Base-by-base conservation (phyloP, 2,888 invertebrate genomes). In the Orchesellides sinensis region DNA sequence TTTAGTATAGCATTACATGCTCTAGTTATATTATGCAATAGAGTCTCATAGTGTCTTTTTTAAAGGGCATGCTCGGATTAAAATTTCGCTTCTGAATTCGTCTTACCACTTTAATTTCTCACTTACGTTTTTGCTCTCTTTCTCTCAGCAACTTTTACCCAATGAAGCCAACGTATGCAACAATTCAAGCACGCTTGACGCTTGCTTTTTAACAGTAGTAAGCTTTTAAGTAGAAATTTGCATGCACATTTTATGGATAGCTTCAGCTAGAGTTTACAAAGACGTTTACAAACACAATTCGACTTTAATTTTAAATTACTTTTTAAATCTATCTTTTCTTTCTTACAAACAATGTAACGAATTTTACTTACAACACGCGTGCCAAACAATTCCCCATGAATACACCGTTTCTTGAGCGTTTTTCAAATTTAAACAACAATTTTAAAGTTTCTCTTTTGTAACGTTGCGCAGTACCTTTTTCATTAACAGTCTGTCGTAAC, bases 361-460 rank as follows among this genome's bases (percentile, higher is more conserved):
- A 17, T 5, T 21, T 29, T 19, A 80, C 83, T 74, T 79, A 79
- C 79, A 79, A 83, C 29, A 73, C 56, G 61, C 74, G 59, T 68
- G 79, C 68, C 25, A 83, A 59, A 69, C 83, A 79, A 74, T 72
- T 47, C 78, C 83, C 83, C 83, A 83, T 40, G 40, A 6, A 32
- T 40, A 14, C 40, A n/a, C 10, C 2, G 40, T 40, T 40, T 14
- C 2, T n/a, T 8, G 14, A 14, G 52, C 19, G 2, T 52, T 17
- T 17, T 52, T 49, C 14, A n/a, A 17, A 17, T 3, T 35, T 4
- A 6, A 35, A 35, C 19, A 35, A 25, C n/a, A n/a, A n/a, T n/a
- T n/a, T n/a, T n/a, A n/a, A n/a, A n/a, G n/a, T n/a, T n/a, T n/a
- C n/a, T n/a, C n/a, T 27, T 2, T 23, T 19, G 10, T 19, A 40